Conservation (phyloP, 2,888 invertebrate genomes). For the Ophion ellenae region DNA sequence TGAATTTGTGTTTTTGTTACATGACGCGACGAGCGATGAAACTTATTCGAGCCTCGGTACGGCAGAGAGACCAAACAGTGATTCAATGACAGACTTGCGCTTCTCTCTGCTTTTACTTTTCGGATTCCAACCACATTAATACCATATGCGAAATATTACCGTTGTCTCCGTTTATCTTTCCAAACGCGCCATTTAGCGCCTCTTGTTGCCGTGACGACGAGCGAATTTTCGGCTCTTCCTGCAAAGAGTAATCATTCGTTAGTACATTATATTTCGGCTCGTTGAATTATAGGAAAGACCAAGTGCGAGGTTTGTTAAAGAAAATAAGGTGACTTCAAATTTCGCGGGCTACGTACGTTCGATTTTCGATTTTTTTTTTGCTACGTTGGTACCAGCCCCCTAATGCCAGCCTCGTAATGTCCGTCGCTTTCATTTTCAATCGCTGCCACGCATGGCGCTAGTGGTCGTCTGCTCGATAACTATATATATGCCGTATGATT, state of each 20-base stretch:
- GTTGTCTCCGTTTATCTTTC: conserved; percentile 34
- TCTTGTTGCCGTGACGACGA: conserved; percentile 81
- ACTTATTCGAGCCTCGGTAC: conserved; percentile 49
- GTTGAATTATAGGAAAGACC: background rate
- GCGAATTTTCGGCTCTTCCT: conserved; percentile 81
- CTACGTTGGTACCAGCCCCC: too few relatives aligned
- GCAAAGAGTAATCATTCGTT: conserved; percentile 44
- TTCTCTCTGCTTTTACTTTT: conserved; percentile 37
- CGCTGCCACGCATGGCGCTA: too few relatives aligned
- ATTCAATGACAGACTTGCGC: conserved; percentile 60
- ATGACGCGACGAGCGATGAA: conserved; percentile 25
- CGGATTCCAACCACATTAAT: conserved; percentile 47
- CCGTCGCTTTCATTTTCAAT: too few relatives aligned
- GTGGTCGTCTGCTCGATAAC: too few relatives aligned
- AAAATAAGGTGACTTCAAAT: background rate
- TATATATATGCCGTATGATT: too few relatives aligned
- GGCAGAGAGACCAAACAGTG: conserved; percentile 43
- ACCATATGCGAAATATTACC: conserved; percentile 48
- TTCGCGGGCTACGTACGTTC: conserved; percentile 23
- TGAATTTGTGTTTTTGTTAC: background rate
- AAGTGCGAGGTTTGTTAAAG: background rate
- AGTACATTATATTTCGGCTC: background rate
- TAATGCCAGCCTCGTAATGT: too few relatives aligned
- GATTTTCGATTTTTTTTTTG: background rate
- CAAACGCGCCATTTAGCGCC: conserved; percentile 74